Conservation (phyloP, 1,140 invertebrate species). For the Sinella curviseta region DNA sequence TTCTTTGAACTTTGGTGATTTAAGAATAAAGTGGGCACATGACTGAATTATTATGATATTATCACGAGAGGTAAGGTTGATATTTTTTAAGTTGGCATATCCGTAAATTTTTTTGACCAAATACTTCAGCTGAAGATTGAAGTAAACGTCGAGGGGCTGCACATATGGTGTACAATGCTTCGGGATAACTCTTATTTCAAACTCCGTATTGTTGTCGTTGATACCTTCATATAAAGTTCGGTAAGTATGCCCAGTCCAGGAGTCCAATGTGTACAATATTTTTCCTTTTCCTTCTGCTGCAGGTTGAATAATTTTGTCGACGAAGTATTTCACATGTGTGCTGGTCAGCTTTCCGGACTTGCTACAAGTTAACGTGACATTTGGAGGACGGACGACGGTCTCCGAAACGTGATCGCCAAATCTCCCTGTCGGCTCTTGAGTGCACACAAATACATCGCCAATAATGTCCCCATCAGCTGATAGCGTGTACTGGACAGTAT, state of each 20-base stretch:
- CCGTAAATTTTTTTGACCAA: conserved; percentile 7
- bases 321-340: conserved; percentile 25
- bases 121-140: conserved; percentile 34
- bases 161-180: conserved; percentile 17
- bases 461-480: background rate
- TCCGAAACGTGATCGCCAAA: conserved; percentile 31
- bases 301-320: conserved; percentile 21
- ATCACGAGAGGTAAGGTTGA: background rate
- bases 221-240: background rate
- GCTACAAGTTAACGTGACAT: conserved; percentile 33
- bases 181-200: conserved; percentile 24
- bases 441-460: background rate
- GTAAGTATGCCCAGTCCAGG: conserved; percentile 30
- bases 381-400: conserved; percentile 4
- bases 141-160: conserved; percentile 27
- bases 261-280: conserved; percentile 25
- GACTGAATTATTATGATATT: conserved; percentile 3
- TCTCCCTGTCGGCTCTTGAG: conserved; percentile 32
- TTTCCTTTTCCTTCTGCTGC: background rate
- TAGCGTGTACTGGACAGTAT: conserved; percentile 28
- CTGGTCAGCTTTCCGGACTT: conserved; percentile 34
- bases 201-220: background rate
- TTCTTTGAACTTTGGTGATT: background rate
- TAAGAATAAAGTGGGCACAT: background rate
- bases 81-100: background rate